Conservation (phyloP, 2,888 invertebrate genomes). For the Clistopyga incitator region DNA sequence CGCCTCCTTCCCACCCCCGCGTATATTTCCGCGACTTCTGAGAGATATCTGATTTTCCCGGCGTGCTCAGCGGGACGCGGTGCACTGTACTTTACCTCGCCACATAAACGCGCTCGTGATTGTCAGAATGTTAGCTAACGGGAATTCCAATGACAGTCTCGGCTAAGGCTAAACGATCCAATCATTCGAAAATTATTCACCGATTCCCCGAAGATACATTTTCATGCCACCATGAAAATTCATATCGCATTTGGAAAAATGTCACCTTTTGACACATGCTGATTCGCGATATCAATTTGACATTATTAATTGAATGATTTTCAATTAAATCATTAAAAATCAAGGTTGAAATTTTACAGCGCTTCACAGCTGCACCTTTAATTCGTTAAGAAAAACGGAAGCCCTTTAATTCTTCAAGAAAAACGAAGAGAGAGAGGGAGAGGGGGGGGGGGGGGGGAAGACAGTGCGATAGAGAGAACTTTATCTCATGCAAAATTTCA, state of each 20-base stretch:
- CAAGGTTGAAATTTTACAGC: too few relatives aligned
- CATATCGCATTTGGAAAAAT: too few relatives aligned
- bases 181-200: too few relatives aligned
- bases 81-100: constrained; percentile 50
- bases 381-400: constrained; percentile 31
- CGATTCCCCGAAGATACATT: too few relatives aligned
- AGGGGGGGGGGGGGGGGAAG: background rate
- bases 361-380: constrained; percentile 38
- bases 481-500: constrained; percentile 67
- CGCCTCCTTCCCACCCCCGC: constrained; percentile 34
- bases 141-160: constrained; percentile 13
- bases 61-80: constrained; percentile 29
- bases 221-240: too few relatives aligned
- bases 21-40: constrained; percentile 66
- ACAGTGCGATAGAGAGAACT: constrained; percentile 39
- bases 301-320: too few relatives aligned
- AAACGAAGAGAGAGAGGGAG: background rate
- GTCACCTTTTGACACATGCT: too few relatives aligned
- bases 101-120: constrained; percentile 35
- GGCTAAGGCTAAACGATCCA: too few relatives aligned
- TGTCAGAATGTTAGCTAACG: constrained; percentile 24
- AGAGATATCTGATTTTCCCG: constrained; percentile 65
- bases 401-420: constrained; percentile 55
- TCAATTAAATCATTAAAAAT: too few relatives aligned
- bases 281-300: too few relatives aligned